Conservation (phyloP, 2,113 vertebrate genomes). For the Excalfactoria chinensis region DNA sequence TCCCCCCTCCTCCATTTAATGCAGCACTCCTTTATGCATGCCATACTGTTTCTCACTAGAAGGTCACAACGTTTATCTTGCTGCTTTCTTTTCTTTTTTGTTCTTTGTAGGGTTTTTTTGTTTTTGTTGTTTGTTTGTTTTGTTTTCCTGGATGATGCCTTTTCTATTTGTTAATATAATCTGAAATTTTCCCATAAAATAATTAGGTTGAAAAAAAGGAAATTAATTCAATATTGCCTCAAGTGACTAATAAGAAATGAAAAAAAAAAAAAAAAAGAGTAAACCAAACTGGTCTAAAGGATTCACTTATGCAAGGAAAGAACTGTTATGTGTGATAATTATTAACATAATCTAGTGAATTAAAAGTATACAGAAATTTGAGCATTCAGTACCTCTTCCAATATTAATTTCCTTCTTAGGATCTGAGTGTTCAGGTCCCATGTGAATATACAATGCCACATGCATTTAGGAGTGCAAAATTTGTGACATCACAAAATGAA, state of each 20-base stretch:
- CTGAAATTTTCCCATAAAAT: slow-evolving; percentile 54
- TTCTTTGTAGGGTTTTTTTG: slow-evolving; percentile 13
- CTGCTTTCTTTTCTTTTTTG: slow-evolving; percentile 64
- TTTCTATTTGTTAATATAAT: slow-evolving; percentile 33
- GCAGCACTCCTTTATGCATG: slow-evolving; percentile 72
- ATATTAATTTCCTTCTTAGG: background rate
- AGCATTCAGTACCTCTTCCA: background rate
- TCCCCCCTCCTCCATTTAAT: slow-evolving; percentile 72
- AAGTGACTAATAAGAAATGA: background rate
- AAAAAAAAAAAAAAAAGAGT: background rate
- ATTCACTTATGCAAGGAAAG: slow-evolving; percentile 28
- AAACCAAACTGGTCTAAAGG: slow-evolving; percentile 37
- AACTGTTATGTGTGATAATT: background rate
- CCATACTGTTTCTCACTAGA: slow-evolving; percentile 58
- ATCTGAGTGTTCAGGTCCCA: background rate
- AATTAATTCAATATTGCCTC: slow-evolving; percentile 35
- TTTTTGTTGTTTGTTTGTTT: slow-evolving; percentile 56
- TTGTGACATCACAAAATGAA: background rate
- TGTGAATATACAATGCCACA: background rate
- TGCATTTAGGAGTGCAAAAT: background rate
- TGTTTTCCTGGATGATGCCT: slow-evolving; percentile 39
- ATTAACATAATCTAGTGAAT: background rate
- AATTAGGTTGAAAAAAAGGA: slow-evolving; percentile 46
- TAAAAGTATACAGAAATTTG: slow-evolving; percentile 24
- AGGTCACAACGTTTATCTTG: slow-evolving; percentile 66